phyloP scores from a whole-genome alignment of 2,888 invertebrate genomes.

The Cremastinae sp. region DNA sequence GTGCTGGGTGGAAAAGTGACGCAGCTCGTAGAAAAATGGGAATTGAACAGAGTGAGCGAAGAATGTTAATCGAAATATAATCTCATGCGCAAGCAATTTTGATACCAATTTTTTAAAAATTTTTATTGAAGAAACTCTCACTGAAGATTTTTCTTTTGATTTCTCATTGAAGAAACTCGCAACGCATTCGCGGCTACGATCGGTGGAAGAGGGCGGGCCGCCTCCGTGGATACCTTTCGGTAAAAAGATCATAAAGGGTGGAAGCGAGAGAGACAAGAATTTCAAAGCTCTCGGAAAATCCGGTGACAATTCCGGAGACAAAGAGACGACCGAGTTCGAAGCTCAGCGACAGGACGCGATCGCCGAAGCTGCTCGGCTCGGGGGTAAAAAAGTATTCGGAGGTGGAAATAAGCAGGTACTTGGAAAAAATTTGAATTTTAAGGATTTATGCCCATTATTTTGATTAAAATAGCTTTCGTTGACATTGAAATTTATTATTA shows the following conservation, averaged over 20 bases:
- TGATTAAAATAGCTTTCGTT: not conserved
- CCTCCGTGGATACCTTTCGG: constrained; percentile 97
- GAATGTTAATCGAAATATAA: constrained; percentile 1
- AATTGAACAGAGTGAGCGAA: constrained; percentile 82
- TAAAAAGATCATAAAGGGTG: constrained; percentile 85
- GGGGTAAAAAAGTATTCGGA: constrained; percentile 82
- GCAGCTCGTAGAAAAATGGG: constrained; percentile 94
- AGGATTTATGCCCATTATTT: not conserved
- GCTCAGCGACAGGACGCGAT: constrained; percentile 94
- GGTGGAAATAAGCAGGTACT: constrained; percentile 81
- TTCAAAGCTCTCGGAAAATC: constrained; percentile 87
- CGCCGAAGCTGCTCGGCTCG: constrained; percentile 90
- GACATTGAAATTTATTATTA: no score
- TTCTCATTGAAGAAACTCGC: constrained; percentile 74
- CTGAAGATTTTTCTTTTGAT: not conserved
- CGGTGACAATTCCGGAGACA: constrained; percentile 81
- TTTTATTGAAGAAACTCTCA: not conserved
- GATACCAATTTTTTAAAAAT: constrained; percentile 23
- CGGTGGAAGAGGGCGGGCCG: constrained; percentile 88
- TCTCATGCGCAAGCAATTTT: constrained; percentile 15
- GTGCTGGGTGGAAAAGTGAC: constrained; percentile 93
- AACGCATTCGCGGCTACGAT: constrained; percentile 81
- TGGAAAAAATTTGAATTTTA: constrained; percentile 10
- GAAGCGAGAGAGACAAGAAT: constrained; percentile 83
- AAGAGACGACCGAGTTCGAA: constrained; percentile 92